A percentile compares a stretch with the other conserved stretches of the same genome.
Conservation (phyloP, 2,797 vertebrate species). For the Sphenodon punctatus region DNA sequence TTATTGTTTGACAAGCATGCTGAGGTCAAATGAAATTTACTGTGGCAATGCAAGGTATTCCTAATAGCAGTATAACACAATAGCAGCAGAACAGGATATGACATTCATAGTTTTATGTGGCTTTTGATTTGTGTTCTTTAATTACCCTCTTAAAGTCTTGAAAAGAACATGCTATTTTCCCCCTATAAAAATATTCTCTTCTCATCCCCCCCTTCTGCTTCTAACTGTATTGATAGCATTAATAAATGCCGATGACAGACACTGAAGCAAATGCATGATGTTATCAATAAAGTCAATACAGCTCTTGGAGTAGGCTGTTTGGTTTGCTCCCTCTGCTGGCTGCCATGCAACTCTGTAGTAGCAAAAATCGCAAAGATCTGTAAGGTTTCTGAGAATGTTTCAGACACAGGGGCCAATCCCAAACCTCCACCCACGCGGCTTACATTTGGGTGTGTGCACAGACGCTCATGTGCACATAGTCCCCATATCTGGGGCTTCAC, state of each 20-base stretch:
- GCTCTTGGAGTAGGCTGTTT: neutral
- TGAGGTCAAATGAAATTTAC: neutral
- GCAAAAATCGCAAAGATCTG: neutral
- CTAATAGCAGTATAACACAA: neutral
- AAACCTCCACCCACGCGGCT: too few species aligned
- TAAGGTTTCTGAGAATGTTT: neutral
- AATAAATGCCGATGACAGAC: too few species aligned
- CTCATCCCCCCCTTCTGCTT: neutral
- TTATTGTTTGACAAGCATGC: neutral
- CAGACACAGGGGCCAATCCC: too few species aligned
- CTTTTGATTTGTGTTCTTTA: neutral
- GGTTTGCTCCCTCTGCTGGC: conserved; percentile 54
- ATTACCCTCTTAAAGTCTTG: neutral
- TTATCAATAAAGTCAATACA: neutral
- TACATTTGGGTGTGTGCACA: too few species aligned
- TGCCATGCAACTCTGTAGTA: neutral
- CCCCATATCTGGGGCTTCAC: too few species aligned
- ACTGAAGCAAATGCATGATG: neutral
- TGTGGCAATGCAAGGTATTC: neutral
- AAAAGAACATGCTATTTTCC: neutral
- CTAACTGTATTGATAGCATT: too few species aligned
- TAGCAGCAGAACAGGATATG: neutral
- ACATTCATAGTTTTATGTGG: rapidly evolving
- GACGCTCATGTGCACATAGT: too few species aligned
- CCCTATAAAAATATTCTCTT: neutral